Percentiles rank a stretch among this genome's conserved stretches.
phyloP scores from a whole-genome alignment of 2,797 vertebrate species.

The Cossypha heuglini region DNA sequence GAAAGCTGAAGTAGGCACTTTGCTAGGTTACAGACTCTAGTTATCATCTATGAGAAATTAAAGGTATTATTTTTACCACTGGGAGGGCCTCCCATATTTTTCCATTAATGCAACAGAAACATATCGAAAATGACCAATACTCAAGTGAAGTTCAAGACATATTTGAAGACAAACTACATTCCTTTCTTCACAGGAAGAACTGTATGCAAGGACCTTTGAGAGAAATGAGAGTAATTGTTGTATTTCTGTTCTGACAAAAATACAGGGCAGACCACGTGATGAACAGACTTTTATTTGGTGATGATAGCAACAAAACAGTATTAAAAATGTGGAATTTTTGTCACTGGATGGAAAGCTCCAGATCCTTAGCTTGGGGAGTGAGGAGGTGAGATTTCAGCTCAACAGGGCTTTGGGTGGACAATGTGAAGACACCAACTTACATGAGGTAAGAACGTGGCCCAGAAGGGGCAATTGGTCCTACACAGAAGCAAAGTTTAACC shows the following conservation, averaged over 20 bases:
- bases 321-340: background rate
- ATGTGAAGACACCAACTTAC: accelerated
- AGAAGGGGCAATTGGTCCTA: background rate
- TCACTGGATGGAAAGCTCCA: background rate
- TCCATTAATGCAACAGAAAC: conserved; percentile 38
- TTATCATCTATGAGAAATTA: conserved; percentile 42
- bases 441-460: background rate
- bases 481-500: background rate
- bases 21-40: background rate
- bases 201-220: background rate
- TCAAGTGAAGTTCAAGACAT: background rate
- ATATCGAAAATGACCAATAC: conserved; percentile 19
- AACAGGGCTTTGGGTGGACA: background rate
- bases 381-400: background rate
- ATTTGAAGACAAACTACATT: background rate
- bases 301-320: background rate
- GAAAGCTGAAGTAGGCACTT: conserved; percentile 29
- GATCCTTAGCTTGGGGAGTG: background rate
- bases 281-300: background rate
- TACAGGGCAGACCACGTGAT: background rate
- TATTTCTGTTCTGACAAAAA: background rate
- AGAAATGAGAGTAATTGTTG: background rate
- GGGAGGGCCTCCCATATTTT: conserved; percentile 47
- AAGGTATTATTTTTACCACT: conserved; percentile 51
- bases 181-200: background rate